Evolutionary conservation across 2,113 vertebrate genomes (phyloP), one percentile per base, ranked within the genome.

Genomic region (Cochlearius cochlearius): DNA sequence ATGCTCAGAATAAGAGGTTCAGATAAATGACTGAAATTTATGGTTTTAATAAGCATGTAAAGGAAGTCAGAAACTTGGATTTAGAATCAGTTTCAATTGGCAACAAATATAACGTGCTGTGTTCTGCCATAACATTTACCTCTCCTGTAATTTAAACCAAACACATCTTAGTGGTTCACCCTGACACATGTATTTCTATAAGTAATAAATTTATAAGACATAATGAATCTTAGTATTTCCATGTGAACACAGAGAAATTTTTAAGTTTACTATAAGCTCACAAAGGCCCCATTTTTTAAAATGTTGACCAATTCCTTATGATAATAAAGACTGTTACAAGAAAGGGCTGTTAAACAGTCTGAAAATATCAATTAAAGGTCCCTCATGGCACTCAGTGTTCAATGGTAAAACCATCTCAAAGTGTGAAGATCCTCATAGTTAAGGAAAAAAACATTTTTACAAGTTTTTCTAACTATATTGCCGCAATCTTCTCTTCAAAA

Each of bases 191-290:
- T 21, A 26, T 56, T 75, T 75, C 1, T 4, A 15, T 9, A 76
- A 58, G 19, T 18, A 63, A 60, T 15, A 69, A 55, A n/a, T 62
- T n/a, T 17, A n/a, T 41, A 50, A 76, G 49, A 71, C 7, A 53
- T 34, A 90, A 71, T 3, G 2, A 94, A 89, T 58, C 8, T 19
- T 67, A 18, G 30, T 69, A 60, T 45, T 91, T 63, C n/a, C 27
- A 69, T 7, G 4, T 18, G 71, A 92, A 74, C 6, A 69, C 0
- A 0, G 8, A 5, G 12, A 83, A 34, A 47, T 9, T 50, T 66
- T 30, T 47, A 74, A 92, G 59, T 21, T 58, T 0, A 0, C 27
- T 36, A 19, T 21, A 60, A 82, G 10, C 23, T 90, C 13, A 59
- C 11, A 43, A 36, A 60, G 19, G 6, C 20, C 0, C 4, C 0